phyloP scores from a whole-genome alignment of 2,888 invertebrate species.

The Odontocerum albicorne region DNA sequence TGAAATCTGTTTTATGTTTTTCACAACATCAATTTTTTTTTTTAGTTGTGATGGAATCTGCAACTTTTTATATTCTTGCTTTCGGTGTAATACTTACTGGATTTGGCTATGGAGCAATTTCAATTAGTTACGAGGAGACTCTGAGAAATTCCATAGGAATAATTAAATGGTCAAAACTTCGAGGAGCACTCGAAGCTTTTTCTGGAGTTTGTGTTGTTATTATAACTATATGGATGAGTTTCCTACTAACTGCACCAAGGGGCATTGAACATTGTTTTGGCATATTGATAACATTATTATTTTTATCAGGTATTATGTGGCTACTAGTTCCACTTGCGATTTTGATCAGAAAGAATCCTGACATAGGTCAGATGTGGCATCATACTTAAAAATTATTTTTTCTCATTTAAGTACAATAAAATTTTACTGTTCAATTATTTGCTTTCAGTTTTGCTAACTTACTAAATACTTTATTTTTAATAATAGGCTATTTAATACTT shows the following conservation, averaged over 20 bases:
- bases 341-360: constrained; percentile 15
- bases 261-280: constrained; percentile 26
- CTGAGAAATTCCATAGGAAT: constrained; percentile 37
- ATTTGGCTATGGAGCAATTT: constrained; percentile 37
- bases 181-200: constrained; percentile 36
- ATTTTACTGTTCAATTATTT: too few species aligned
- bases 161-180: constrained; percentile 36
- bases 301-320: constrained; percentile 28
- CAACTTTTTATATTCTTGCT: constrained; percentile 33
- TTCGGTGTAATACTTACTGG: constrained; percentile 37
- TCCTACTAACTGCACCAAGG: constrained; percentile 18
- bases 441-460: too few species aligned
- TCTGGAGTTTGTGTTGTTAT: constrained; percentile 35
- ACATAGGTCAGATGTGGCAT: constrained; percentile 13
- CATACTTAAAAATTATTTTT: constrained; percentile 5
- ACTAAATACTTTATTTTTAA: too few species aligned
- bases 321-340: constrained; percentile 24
- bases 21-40: constrained; percentile 17
- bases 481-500: too few species aligned
- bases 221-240: constrained; percentile 24
- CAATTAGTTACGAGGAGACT: constrained; percentile 35
- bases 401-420: too few species aligned
- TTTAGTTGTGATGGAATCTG: constrained; percentile 36
- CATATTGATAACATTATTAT: constrained; percentile 25
- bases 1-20: constrained; percentile 10